Percentiles rank a stretch among this genome's conserved stretches.
These are phyloP conservation scores for Neocrepidodera transversa DNA, from an alignment of 2,888 invertebrate species.

Conservation along the genomic window DNA sequence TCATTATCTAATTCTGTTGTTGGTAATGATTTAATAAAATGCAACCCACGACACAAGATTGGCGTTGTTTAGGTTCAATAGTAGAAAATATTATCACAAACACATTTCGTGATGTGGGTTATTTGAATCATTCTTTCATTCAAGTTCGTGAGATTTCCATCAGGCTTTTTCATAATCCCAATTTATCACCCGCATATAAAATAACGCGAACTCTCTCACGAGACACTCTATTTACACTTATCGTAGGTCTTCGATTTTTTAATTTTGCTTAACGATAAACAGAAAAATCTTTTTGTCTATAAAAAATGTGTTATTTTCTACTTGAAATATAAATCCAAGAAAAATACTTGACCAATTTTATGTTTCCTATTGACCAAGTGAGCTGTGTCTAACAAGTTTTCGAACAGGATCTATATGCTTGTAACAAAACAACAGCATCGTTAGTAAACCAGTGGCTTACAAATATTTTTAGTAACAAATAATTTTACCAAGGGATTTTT, in stretches of 20 bases:
- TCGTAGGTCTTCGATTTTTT: slow-evolving; percentile 30
- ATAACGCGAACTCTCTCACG: slow-evolving; percentile 38
- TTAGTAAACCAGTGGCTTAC: slow-evolving; percentile 1
- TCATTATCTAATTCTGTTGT: no score
- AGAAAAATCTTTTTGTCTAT: no score
- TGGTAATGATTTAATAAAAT: not conserved
- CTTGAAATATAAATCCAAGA: not conserved
- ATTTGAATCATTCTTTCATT: slow-evolving; percentile 44
- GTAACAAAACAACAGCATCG: not conserved
- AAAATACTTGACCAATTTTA: not conserved
- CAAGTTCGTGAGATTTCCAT: slow-evolving; percentile 44
- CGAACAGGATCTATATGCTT: slow-evolving; percentile 2
- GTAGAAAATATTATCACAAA: slow-evolving; percentile 22
- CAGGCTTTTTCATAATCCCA: slow-evolving; percentile 39
- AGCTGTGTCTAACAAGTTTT: slow-evolving; percentile 10
- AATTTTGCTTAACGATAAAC: no score
- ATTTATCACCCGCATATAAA: slow-evolving; percentile 42
- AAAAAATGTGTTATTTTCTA: no score
- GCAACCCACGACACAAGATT: not conserved
- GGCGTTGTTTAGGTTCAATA: slow-evolving; percentile 24
- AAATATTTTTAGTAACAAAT: not conserved
- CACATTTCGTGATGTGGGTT: slow-evolving; percentile 41
- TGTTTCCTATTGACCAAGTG: not conserved
- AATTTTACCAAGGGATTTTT: no score
- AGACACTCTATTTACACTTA: slow-evolving; percentile 46